Conservation (phyloP, 2,113 vertebrate genomes). For the Pyrgilauda ruficollis region DNA sequence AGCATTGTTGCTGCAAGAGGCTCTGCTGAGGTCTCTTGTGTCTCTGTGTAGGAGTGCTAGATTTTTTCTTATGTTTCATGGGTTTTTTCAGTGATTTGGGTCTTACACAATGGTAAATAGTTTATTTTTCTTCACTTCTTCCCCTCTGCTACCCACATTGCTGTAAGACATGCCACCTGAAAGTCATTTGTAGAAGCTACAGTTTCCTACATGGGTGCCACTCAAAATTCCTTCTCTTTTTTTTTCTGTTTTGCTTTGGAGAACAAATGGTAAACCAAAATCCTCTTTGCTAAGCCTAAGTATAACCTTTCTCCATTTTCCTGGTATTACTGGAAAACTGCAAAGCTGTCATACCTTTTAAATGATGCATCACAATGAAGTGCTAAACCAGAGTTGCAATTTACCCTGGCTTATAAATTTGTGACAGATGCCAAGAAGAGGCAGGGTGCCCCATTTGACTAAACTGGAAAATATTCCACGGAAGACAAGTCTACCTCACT, state of each 20-base stretch:
- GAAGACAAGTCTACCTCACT: conserved; percentile 67
- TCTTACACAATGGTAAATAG: background rate
- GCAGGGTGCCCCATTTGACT: conserved; percentile 56
- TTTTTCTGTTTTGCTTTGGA: background rate
- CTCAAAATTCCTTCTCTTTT: background rate
- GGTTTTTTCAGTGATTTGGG: background rate
- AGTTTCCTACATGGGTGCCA: background rate
- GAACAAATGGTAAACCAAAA: conserved; percentile 14
- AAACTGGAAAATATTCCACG: conserved; percentile 71
- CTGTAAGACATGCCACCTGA: background rate
- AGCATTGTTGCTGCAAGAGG: background rate
- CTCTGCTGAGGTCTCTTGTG: background rate
- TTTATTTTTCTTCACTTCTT: background rate
- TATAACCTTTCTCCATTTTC: conserved; percentile 21
- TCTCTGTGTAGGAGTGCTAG: background rate
- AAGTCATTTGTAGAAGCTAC: background rate
- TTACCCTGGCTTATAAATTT: conserved; percentile 69
- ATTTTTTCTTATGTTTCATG: background rate
- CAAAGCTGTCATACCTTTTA: conserved; percentile 64
- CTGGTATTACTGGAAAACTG: conserved; percentile 62
- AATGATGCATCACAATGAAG: conserved; percentile 74
- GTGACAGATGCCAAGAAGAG: conserved; percentile 59
- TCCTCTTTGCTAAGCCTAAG: conserved; percentile 48
- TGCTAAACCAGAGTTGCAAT: conserved; percentile 69
- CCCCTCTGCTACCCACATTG: rapidly evolving